A percentile compares a stretch with the other conserved stretches of the same genome.
phyloP scores from a whole-genome alignment of 1,140 invertebrate genomes.

The Dryas iulia region DNA sequence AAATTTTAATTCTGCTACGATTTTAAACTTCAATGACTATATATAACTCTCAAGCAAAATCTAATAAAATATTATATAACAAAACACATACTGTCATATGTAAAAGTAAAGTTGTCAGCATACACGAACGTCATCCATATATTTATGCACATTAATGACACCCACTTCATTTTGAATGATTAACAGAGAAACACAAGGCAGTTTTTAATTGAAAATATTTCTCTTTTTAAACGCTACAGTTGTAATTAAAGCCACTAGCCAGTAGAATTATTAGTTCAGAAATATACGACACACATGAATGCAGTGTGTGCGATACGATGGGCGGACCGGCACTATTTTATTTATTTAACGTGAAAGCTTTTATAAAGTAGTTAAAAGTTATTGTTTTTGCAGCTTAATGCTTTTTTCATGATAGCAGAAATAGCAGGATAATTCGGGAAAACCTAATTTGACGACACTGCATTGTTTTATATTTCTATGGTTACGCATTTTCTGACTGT shows the following conservation, averaged over 20 bases:
- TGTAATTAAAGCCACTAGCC: slow-evolving; percentile 31
- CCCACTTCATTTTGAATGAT: slow-evolving; percentile 35
- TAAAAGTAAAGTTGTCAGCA: slow-evolving; percentile 36
- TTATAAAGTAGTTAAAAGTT: too few species aligned
- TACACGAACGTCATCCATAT: slow-evolving; percentile 14
- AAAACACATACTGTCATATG: slow-evolving; percentile 39
- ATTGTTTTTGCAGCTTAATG: too few species aligned
- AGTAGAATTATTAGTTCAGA: slow-evolving; percentile 33
- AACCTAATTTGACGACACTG: too few species aligned
- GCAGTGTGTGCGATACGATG: slow-evolving; percentile 13
- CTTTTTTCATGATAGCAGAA: too few species aligned
- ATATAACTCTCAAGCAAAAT: background rate
- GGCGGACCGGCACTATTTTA: background rate
- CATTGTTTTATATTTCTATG: too few species aligned
- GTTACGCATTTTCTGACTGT: too few species aligned
- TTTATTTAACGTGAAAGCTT: background rate
- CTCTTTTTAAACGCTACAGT: slow-evolving; percentile 15
- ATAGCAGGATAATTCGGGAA: too few species aligned
- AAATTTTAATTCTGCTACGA: too few species aligned
- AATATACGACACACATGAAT: slow-evolving; percentile 22
- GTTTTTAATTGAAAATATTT: slow-evolving; percentile 24
- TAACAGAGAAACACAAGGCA: slow-evolving; percentile 2
- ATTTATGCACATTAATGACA: slow-evolving; percentile 23
- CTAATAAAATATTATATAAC: background rate
- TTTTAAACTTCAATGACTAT: too few species aligned